Base-by-base conservation (phyloP, 2,113 vertebrate species). In the Nothobranchius kuhntae region DNA sequence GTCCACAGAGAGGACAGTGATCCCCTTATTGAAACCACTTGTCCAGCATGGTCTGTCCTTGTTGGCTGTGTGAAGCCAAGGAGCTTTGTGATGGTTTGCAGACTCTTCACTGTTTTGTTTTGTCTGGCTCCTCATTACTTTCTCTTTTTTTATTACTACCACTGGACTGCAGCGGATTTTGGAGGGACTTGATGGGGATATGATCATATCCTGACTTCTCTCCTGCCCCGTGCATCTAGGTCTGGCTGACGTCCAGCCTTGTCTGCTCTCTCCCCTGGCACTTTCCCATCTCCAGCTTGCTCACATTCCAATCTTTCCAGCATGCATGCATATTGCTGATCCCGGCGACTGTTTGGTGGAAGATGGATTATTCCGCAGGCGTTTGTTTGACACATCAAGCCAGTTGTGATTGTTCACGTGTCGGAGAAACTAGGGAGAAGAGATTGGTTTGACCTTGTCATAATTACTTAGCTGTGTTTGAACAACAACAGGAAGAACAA, bases 171-270 rank as follows among this genome's bases (percentile, higher is more conserved):
- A 58, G 55, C 52, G 64, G 67, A 36, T 75, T 81, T 74, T 15
- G 2, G 70, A 67, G 74, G 60, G 63, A 45, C 56, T 46, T 35
- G 62, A 53, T 63, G 84, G 71, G 71, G 81, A 55, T 75, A 65
- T 75, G 80, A 83, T 79, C 57, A 48, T 65, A 77, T 84, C 80
- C 82, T 81, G 84, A 79, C 84, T 87, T 73, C 75, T 71, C 73
- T 51, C 75, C 68, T 15, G 61, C 73, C 30, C 64, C 54, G 77
- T 45, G 64, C 46, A 59, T 17, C 81, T 82, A 80, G 83, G 86
- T 77, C 83, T 94, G 92, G 91, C 92, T 10, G 3, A 2, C 6
- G 3, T 88, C 91, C 93, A 92, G 82, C 75, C 77, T 90, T 87
- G 80, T 85, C 89, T 90, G 84, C 65, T 58, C 65, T 72, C 69